Conservation (phyloP, 2,888 invertebrate genomes). For the Villa cingulata region DNA sequence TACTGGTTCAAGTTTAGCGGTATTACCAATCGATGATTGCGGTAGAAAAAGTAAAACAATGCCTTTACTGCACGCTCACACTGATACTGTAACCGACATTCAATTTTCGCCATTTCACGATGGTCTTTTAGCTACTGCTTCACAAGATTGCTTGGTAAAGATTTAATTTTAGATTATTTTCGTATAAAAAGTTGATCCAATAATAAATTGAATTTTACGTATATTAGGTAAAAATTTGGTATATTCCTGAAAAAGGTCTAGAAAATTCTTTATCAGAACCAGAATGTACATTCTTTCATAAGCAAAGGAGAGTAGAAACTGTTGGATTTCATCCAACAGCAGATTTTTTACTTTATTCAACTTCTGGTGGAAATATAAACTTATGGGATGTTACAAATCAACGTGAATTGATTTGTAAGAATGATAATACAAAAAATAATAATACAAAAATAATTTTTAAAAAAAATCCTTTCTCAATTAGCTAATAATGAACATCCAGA, state of each 20-base stretch:
- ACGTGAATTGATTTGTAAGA: conserved; percentile 62
- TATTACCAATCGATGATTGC: conserved; percentile 74
- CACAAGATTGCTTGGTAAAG: conserved; percentile 66
- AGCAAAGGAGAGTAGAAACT: conserved; percentile 74
- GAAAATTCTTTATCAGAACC: conserved; percentile 63
- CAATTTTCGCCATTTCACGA: conserved; percentile 94
- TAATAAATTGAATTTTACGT: too few species aligned
- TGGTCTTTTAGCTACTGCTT: conserved; percentile 78
- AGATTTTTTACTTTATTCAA: conserved; percentile 75
- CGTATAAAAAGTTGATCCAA: neutral
- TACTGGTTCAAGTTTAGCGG: conserved; percentile 79
- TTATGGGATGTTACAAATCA: conserved; percentile 78
- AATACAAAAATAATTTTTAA: neutral
- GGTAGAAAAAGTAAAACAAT: conserved; percentile 80
- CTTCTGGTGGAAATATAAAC: conserved; percentile 66
- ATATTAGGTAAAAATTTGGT: conserved; percentile 73
- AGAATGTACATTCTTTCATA: conserved; percentile 68
- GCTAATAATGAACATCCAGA: conserved; percentile 66
- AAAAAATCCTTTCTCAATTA: conserved; percentile 18
- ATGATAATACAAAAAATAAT: conserved; percentile 7
- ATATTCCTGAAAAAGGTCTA: conserved; percentile 68
- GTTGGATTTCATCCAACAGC: conserved; percentile 86
- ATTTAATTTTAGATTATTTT: too few species aligned
- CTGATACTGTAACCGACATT: conserved; percentile 88
- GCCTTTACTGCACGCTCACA: conserved; percentile 72